These are phyloP conservation scores for Darevskia mixta DNA, from an alignment of 2,797 vertebrate species.

Conservation along the genomic window DNA sequence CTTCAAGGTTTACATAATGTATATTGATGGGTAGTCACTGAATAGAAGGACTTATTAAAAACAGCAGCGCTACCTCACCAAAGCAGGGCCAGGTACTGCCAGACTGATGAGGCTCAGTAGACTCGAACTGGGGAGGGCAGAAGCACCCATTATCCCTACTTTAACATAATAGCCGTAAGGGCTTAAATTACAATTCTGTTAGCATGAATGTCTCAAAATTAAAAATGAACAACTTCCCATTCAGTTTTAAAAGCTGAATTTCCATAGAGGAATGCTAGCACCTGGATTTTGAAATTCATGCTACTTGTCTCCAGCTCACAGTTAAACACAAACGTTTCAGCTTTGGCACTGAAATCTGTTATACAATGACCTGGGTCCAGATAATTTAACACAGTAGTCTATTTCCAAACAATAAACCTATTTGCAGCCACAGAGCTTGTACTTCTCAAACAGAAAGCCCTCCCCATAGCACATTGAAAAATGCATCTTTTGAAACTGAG, in stretches of 20 bases:
- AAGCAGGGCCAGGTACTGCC: neutral
- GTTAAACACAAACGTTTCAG: neutral
- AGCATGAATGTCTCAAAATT: neutral
- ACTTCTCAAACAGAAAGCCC: neutral
- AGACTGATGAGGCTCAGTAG: neutral
- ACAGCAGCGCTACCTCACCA: neutral
- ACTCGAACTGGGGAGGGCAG: neutral
- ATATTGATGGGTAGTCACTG: neutral
- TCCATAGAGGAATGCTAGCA: neutral
- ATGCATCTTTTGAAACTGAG: neutral
- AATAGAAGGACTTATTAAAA: neutral
- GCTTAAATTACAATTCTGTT: neutral
- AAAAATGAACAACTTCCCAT: neutral
- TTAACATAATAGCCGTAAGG: neutral
- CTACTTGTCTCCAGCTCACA: neutral
- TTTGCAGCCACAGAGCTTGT: neutral
- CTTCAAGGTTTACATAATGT: neutral
- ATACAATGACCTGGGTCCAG: neutral
- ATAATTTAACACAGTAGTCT: neutral
- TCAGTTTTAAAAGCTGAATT: neutral
- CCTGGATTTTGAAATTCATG: neutral
- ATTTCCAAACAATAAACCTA: neutral
- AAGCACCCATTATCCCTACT: neutral
- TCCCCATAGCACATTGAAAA: neutral
- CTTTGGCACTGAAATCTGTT: neutral